A percentile compares a stretch with the other conserved stretches of the same genome.
phyloP scores from a whole-genome alignment of 2,888 invertebrate species.

The Epinotia bilunana region DNA sequence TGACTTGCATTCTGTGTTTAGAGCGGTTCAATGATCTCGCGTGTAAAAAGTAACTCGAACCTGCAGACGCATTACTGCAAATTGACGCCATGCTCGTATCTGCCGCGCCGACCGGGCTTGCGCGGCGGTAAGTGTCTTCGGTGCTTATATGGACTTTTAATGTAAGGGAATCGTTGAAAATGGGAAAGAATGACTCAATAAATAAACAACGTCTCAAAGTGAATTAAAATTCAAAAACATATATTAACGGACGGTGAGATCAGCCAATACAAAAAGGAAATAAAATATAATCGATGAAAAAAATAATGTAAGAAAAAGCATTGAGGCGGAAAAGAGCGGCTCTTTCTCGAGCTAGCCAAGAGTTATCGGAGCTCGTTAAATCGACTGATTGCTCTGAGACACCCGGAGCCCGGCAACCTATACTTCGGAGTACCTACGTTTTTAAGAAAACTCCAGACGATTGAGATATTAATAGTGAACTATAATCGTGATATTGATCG shows the following conservation, averaged over 20 bases:
- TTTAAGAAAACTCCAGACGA: conserved; percentile 10
- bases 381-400: conserved; percentile 34
- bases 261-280: background rate
- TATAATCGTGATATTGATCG: conserved; percentile 27
- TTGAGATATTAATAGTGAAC: conserved; percentile 13
- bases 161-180: conserved; percentile 38
- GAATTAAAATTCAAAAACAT: conserved; percentile 3
- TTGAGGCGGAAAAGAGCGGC: conserved; percentile 7
- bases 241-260: too few relatives aligned
- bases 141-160: conserved; percentile 37
- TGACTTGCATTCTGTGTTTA: conserved; percentile 65
- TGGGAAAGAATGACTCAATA: conserved; percentile 28
- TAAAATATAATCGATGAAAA: background rate
- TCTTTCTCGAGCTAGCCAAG: conserved; percentile 21
- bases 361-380: conserved; percentile 33
- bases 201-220: conserved; percentile 22
- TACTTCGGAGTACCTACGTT: conserved; percentile 2
- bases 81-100: conserved; percentile 73
- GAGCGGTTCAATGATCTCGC: conserved; percentile 70
- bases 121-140: conserved; percentile 33
- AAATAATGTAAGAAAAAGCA: background rate
- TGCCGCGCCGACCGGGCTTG: conserved; percentile 57
- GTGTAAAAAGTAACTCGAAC: conserved; percentile 77
- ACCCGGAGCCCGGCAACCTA: conserved; percentile 10
- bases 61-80: conserved; percentile 74